Percentiles rank a stretch among this genome's conserved stretches.
Evolutionary conservation across 2,888 invertebrate species (phyloP).

Genomic region (Chalcosyrphus nemorum): DNA sequence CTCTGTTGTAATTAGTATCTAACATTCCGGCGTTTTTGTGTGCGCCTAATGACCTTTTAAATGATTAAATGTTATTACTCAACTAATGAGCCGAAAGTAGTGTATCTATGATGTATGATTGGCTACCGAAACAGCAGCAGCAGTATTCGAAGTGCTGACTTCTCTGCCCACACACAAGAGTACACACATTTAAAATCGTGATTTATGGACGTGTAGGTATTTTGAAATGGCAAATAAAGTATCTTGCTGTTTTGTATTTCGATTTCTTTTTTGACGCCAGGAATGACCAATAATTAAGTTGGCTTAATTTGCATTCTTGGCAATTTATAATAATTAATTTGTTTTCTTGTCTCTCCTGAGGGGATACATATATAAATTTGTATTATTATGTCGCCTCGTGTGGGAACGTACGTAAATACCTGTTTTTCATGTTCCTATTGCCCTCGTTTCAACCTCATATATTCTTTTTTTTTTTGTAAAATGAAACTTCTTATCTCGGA

Average conservation of each 20-base stretch:
- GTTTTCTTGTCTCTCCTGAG: conserved; percentile 42
- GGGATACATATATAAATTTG: conserved; percentile 35
- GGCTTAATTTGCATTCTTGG: conserved; percentile 61
- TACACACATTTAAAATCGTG: conserved; percentile 61
- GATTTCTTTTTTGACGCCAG: conserved; percentile 31
- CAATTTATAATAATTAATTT: conserved; percentile 71
- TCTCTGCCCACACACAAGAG: not conserved
- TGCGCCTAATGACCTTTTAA: conserved; percentile 66
- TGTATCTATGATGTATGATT: conserved; percentile 42
- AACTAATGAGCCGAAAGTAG: conserved; percentile 71
- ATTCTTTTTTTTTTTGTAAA: conserved; percentile 17
- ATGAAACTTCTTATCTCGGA: conserved; percentile 35
- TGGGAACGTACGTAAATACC: conserved; percentile 38
- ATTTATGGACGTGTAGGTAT: conserved; percentile 54
- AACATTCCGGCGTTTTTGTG: not conserved
- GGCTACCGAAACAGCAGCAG: conserved; percentile 69
- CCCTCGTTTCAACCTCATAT: conserved; percentile 23
- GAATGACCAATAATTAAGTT: conserved; percentile 51
- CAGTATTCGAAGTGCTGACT: conserved; percentile 11
- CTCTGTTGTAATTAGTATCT: conserved; percentile 44
- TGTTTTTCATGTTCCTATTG: conserved; percentile 20
- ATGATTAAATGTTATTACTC: conserved; percentile 66
- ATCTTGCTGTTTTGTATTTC: conserved; percentile 49
- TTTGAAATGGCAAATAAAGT: conserved; percentile 60
- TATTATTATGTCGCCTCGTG: conserved; percentile 42